Evolutionary conservation across 2,888 invertebrate species (phyloP).

Genomic region (Callosobruchus maculatus): DNA sequence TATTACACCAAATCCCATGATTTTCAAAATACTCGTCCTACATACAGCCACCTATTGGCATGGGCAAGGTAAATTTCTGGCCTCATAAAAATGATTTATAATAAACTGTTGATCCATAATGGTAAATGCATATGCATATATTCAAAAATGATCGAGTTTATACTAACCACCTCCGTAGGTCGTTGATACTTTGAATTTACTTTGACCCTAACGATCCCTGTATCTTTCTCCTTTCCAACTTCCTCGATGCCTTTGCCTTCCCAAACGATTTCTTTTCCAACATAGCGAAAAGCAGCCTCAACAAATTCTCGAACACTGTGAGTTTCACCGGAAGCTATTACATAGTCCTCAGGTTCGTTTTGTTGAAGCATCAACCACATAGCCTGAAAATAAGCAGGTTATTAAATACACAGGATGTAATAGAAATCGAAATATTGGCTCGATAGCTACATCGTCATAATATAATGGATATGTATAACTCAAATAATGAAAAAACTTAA

Average conservation of each 20-base stretch:
- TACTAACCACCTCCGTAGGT: constrained; percentile 92
- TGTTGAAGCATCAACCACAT: constrained; percentile 99
- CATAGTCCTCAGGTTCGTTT: constrained; percentile 88
- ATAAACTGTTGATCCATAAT: too few relatives aligned
- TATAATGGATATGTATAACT: too few relatives aligned
- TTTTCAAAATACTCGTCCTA: too few relatives aligned
- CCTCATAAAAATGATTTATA: too few relatives aligned
- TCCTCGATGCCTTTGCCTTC: constrained; percentile 81
- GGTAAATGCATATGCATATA: too few relatives aligned
- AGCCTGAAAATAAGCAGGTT: constrained; percentile 57
- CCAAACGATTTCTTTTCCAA: constrained; percentile 82
- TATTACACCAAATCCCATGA: too few relatives aligned
- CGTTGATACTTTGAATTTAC: constrained; percentile 94
- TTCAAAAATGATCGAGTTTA: too few relatives aligned
- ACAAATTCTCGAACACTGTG: constrained; percentile 97
- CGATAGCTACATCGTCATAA: too few relatives aligned
- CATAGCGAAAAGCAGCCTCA: constrained; percentile 80
- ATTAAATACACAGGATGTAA: neutral
- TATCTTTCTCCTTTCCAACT: constrained; percentile 67
- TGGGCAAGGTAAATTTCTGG: too few relatives aligned
- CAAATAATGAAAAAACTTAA: too few relatives aligned
- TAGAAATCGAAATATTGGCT: too few relatives aligned
- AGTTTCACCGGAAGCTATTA: constrained; percentile 92
- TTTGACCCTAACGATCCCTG: constrained; percentile 73
- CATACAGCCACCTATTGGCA: too few relatives aligned